Evolutionary conservation across 2,888 invertebrate species (phyloP), one percentile per base, ranked within the genome.

Genomic region (Dusona sp.): DNA sequence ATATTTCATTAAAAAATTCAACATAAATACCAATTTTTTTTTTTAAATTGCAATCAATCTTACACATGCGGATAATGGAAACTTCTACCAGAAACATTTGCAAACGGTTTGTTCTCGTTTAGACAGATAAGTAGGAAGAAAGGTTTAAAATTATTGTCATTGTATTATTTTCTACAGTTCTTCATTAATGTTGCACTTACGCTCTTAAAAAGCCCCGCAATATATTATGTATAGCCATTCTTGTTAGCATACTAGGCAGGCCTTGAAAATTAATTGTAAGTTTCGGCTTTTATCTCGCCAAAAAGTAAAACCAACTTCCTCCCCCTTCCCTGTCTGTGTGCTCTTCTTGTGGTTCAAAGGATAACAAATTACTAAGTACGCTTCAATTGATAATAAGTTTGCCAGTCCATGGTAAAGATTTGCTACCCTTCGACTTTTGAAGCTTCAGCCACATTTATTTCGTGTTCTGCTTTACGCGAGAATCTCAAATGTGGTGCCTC

Each of bases 1-100:
- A 79, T 72, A n/a, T 61, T 79, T 79, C 70, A 79, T 70, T 61
- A 36, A 68, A 75, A 33, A 29, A 75, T 75, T 75, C n/a, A n/a
- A 77, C 77, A 65, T 67, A 51, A 65, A 19, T 65, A 45, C 19
- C 22, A n/a, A n/a, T 29, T 19, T 11, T 77, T 79, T 54, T 22
- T 78, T 68, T 54, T 7, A 74, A 74, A 74, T 38, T 68, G 68
- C 68, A 54, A 68, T 54, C 22, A 78, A 67, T 68, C 45, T 11
- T 54, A 51, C 13, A 51, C 19, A 67, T 38, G 38, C 67, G 67
- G 68, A 38, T 78, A 4, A 78, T 45, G 77, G 77, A 77, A 77
- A 64, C 77, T 36, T 54, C 73, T 54, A 54, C 73, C 73, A 75
- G 61, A 45, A 29, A 29, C 64, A 64, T 42, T 75, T 45, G 38